These are phyloP conservation scores for Orchesellides sinensis DNA, from an alignment of 2,888 invertebrate genomes.

Conservation along the genomic window DNA sequence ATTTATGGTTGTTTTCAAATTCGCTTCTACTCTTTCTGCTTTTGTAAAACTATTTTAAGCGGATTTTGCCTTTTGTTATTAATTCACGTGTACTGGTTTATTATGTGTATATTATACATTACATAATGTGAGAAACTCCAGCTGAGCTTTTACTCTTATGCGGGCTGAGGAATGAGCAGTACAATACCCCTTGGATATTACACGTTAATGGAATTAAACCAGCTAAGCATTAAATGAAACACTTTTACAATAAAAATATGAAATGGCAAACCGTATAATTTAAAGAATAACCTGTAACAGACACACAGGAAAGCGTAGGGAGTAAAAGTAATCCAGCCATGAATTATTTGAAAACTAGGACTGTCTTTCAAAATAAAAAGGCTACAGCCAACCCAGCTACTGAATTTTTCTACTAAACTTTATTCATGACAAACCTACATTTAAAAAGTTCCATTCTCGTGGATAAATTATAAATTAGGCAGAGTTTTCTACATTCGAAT, in stretches of 20 bases:
- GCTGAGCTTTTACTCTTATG: constrained; percentile 12
- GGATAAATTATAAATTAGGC: no score
- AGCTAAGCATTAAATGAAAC: constrained; percentile 19
- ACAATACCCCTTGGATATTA: constrained; percentile 15
- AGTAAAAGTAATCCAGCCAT: no score
- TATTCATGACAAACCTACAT: no score
- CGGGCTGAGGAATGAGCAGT: neutral
- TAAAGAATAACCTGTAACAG: no score
- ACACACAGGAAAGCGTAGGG: no score
- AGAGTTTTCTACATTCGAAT: no score
- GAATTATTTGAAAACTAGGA: no score
- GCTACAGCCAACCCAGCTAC: no score
- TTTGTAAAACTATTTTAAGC: constrained; percentile 17
- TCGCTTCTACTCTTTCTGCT: neutral
- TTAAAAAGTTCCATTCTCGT: no score
- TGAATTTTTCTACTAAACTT: no score
- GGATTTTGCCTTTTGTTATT: constrained; percentile 33
- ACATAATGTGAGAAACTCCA: constrained; percentile 30
- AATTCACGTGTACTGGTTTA: constrained; percentile 8
- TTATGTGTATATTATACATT: neutral
- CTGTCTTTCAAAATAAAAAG: no score
- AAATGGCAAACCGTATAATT: no score
- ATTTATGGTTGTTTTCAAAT: neutral
- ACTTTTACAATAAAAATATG: neutral
- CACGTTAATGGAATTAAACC: constrained; percentile 23